Percentiles rank a stretch among this genome's conserved stretches.
phyloP scores from a whole-genome alignment of 2,113 vertebrate genomes.

The Leptosomus discolor region DNA sequence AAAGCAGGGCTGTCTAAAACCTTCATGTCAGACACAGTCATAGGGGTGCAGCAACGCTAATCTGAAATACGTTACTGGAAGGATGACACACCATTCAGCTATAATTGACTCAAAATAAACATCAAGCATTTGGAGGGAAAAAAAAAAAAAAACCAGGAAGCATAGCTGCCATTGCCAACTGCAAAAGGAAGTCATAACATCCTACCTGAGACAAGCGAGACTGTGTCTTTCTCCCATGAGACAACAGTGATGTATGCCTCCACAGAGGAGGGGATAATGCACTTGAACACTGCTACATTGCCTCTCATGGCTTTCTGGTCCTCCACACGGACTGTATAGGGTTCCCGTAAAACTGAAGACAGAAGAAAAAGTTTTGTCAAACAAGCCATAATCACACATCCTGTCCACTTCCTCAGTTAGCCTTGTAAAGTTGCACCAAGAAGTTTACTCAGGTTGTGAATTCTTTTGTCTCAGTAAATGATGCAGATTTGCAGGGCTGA shows the following conservation, averaged over 20 bases:
- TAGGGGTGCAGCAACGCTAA: neutral
- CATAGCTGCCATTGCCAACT: neutral
- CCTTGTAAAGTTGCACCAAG: neutral
- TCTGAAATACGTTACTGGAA: neutral
- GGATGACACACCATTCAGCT: neutral
- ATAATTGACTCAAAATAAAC: neutral
- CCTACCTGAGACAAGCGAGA: conserved; percentile 98
- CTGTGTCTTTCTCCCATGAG: conserved; percentile 99
- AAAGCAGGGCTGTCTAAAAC: conserved; percentile 15
- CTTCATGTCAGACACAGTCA: neutral
- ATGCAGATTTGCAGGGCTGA: neutral
- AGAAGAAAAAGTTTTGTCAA: neutral
- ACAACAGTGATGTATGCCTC: conserved; percentile 96
- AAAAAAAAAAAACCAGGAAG: neutral
- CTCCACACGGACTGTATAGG: conserved; percentile 97
- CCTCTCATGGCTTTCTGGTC: conserved; percentile 99
- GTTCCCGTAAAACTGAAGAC: conserved; percentile 91
- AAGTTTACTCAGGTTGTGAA: neutral
- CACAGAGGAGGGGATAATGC: conserved; percentile 99
- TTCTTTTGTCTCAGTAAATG: neutral
- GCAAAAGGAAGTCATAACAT: neutral
- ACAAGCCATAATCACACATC: fast-evolving
- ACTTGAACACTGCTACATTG: conserved; percentile 99
- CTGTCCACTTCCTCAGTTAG: fast-evolving
- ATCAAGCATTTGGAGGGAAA: neutral